These are phyloP conservation scores for Mormyrus iriodes DNA, from an alignment of 2,113 vertebrate species.

Conservation along the genomic window DNA sequence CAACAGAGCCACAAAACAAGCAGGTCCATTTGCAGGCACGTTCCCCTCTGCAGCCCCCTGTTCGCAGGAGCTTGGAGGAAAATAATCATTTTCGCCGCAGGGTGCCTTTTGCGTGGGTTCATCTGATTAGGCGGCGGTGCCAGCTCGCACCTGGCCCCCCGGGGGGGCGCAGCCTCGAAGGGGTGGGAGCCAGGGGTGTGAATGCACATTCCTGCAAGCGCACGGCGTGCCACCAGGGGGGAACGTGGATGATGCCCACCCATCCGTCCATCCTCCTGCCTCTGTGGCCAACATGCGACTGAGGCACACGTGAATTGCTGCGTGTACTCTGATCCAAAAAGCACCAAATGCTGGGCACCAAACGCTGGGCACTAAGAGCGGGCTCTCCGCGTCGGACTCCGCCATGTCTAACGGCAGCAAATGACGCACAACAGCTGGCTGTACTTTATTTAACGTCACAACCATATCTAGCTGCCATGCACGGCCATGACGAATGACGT, in stretches of 20 bases:
- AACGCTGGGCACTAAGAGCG: neutral
- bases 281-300: neutral
- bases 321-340: neutral
- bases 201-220: neutral
- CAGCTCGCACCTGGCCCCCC: slow-evolving; percentile 18
- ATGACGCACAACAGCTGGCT: neutral
- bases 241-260: neutral
- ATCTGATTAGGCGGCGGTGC: slow-evolving; percentile 13
- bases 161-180: neutral
- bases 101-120: slow-evolving; percentile 12
- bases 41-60: slow-evolving; percentile 11
- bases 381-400: too few relatives aligned
- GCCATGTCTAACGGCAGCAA: neutral
- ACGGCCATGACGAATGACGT: neutral
- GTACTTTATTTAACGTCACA: neutral
- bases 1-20: neutral
- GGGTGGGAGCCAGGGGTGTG: neutral
- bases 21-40: slow-evolving; percentile 12
- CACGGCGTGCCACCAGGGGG: neutral
- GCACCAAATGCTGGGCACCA: too few relatives aligned
- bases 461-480: neutral
- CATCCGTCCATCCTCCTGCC: neutral
- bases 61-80: slow-evolving; percentile 13
- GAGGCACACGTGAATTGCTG: neutral
- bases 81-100: slow-evolving; percentile 14